Conservation (phyloP, 2,888 invertebrate species). For the Drosophila tripunctata region DNA sequence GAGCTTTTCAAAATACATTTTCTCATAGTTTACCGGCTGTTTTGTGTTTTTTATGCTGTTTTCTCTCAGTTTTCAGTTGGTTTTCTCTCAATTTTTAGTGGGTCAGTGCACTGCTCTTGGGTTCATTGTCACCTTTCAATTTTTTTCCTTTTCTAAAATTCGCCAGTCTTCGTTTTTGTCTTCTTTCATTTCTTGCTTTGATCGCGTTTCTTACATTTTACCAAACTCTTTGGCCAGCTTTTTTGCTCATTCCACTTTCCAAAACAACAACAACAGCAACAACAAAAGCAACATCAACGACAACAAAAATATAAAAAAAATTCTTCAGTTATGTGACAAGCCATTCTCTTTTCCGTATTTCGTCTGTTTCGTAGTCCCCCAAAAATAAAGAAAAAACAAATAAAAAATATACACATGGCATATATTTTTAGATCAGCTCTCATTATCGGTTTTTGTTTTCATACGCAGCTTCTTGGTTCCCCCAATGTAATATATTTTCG, state of each 20-base stretch:
- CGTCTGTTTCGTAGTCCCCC: conserved; percentile 9
- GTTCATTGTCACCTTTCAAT: conserved; percentile 68
- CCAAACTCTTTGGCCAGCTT: conserved; percentile 13
- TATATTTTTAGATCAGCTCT: conserved; percentile 68
- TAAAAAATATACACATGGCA: conserved; percentile 25
- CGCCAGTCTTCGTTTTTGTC: conserved; percentile 19
- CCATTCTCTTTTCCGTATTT: conserved; percentile 26
- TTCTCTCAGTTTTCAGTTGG: conserved; percentile 2
- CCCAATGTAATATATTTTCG: conserved; percentile 1
- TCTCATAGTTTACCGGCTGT: conserved; percentile 36
- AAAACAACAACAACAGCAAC: conserved; percentile 9
- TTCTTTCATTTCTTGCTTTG: conserved; percentile 27
- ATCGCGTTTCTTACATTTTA: conserved; percentile 39
- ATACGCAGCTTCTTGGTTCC: conserved; percentile 58
- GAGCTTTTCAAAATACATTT: conserved; percentile 20
- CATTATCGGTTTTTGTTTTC: conserved; percentile 76
- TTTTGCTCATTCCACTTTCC: conserved; percentile 45
- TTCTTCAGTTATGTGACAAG: conserved; percentile 32
- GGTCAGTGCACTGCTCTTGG: conserved; percentile 68
- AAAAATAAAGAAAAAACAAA: conserved; percentile 7
- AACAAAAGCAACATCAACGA: background rate
- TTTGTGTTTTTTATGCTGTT: conserved; percentile 10
- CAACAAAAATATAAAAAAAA: conserved; percentile 17
- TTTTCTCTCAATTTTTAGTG: conserved; percentile 35
- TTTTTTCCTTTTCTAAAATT: conserved; percentile 25